These are phyloP conservation scores for Drosophila nannoptera DNA, from an alignment of 1,140 invertebrate species.

Conservation along the genomic window DNA sequence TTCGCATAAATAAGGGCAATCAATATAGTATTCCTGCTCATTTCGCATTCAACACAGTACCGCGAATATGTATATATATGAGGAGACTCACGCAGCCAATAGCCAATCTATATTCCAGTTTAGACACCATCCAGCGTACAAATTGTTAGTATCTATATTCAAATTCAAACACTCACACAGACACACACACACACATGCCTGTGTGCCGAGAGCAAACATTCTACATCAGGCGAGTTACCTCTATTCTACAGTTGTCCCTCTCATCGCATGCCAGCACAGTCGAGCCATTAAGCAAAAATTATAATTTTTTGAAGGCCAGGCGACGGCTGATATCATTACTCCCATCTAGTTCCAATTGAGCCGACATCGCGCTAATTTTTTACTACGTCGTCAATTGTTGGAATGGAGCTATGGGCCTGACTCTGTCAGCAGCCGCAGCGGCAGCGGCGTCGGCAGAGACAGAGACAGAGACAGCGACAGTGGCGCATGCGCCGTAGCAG, in stretches of 20 bases:
- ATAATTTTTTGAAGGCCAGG: constrained; percentile 75
- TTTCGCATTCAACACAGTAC: constrained; percentile 24
- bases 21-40: constrained; percentile 13
- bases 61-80: constrained; percentile 24
- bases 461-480: background rate
- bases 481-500: constrained; percentile 18
- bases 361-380: constrained; percentile 37
- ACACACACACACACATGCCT: background rate
- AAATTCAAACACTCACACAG: constrained; percentile 48
- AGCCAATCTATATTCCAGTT: constrained; percentile 41
- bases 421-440: background rate
- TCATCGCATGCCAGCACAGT: constrained; percentile 21
- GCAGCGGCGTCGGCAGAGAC: background rate
- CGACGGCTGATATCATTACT: constrained; percentile 47
- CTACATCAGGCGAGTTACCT: constrained; percentile 46
- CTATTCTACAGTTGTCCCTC: constrained; percentile 17
- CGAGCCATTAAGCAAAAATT: constrained; percentile 69
- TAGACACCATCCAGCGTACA: constrained; percentile 54
- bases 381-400: constrained; percentile 51
- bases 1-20: constrained; percentile 37
- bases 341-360: constrained; percentile 65
- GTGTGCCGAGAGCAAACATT: constrained; percentile 25
- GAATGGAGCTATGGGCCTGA: constrained; percentile 16
- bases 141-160: constrained; percentile 68
- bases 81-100: constrained; percentile 26